Evolutionary conservation across 2,113 vertebrate genomes (phyloP).

Genomic region (Misgurnus mizolepis): DNA sequence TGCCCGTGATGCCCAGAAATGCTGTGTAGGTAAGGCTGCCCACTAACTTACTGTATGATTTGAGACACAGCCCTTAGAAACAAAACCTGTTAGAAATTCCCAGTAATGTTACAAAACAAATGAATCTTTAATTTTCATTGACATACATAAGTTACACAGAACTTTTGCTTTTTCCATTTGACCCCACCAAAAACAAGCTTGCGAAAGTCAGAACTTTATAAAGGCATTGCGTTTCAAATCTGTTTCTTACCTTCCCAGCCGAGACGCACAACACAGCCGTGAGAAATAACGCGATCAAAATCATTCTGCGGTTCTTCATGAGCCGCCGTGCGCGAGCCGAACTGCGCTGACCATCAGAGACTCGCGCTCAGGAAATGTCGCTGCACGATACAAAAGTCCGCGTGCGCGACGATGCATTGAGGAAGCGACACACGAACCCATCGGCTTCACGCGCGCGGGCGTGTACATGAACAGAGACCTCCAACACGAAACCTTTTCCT

Average conservation of each 20-base stretch:
- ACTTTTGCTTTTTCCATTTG: background rate
- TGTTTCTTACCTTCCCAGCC: slow-evolving; percentile 16
- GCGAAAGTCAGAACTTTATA: slow-evolving; percentile 17
- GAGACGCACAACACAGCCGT: slow-evolving; percentile 9
- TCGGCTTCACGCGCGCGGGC: background rate
- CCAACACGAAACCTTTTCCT: background rate
- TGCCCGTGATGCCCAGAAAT: background rate
- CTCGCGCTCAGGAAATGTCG: background rate
- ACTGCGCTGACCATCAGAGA: slow-evolving; percentile 23
- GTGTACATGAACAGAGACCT: background rate
- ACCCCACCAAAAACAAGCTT: background rate
- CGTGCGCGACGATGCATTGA: background rate
- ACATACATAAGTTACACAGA: background rate
- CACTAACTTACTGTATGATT: background rate
- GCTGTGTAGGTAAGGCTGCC: background rate
- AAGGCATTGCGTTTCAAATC: slow-evolving; percentile 13
- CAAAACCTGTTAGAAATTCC: background rate
- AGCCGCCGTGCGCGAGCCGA: background rate
- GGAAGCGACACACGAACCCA: background rate
- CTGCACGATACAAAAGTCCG: background rate
- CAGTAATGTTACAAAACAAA: background rate
- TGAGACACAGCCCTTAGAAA: background rate
- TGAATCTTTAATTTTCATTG: background rate
- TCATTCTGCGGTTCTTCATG: background rate
- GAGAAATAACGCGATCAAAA: background rate